Base-by-base conservation (phyloP, 2,113 vertebrate genomes). In the Erpornis zantholeuca region DNA sequence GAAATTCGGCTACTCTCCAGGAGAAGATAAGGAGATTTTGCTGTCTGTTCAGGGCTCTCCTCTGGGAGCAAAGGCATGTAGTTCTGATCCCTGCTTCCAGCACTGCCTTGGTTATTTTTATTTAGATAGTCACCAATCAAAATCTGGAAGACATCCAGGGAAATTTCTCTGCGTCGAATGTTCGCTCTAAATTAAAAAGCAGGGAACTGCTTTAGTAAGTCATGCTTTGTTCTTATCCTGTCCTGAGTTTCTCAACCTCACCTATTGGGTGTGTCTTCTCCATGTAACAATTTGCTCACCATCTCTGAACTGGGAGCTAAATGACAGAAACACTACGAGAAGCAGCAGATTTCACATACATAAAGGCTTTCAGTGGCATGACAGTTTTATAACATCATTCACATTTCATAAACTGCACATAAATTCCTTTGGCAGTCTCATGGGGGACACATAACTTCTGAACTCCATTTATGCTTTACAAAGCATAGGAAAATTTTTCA, bases 21-120 rank as follows among this genome's bases (percentile, higher is more conserved):
- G 35, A 93, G 76, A 83, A 92, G 90, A 82, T 87, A 90, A 95
- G 45, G 53, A 85, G 76, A 59, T 78, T 77, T 77, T 84, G 57
- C 44, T 66, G 29, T 53, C 64, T 92, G 8, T 63, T 93, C 52
- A 68, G 56, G 44, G 29, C n/a, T 56, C 33, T 88, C 28, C 3
- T 11, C 56, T 0, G 5, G 60, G 42, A 90, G 20, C 29, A 57
- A 65, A 82, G n/a, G 28, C 4, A 2, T 65, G 47, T 45, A 54
- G 72, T 72, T 95, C 76, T 88, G 42, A 90, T 63, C 38, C 18
- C 56, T 50, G 21, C 56, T 90, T 86, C 42, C 47, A 63, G 50
- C 29, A 42, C 36, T 73, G 25, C 40, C 63, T 76, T 24, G 21
- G 35, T 75, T 54, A 27, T 82, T 94, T 93, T 81, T 73, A 45